Evolutionary conservation across 2,797 vertebrate species (phyloP).

Genomic region (Threskiornis aethiopicus): DNA sequence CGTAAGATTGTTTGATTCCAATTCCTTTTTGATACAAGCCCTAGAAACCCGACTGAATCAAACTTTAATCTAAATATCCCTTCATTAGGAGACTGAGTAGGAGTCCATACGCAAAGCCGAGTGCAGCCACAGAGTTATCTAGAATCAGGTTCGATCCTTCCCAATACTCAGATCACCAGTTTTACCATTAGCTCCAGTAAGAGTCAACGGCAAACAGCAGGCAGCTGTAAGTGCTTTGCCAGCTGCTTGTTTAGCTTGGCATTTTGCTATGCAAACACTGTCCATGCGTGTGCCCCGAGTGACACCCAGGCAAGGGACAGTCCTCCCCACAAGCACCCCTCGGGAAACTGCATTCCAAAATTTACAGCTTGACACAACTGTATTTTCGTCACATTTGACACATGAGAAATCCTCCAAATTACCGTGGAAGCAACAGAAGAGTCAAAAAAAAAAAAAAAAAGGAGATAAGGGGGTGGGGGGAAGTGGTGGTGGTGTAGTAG

Average conservation of each 20-base stretch:
- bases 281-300: accelerated
- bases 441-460: not conserved
- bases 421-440: not conserved
- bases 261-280: not conserved
- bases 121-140: not conserved
- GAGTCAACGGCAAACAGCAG: not conserved
- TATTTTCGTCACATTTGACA: not conserved
- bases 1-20: not conserved
- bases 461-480: not conserved
- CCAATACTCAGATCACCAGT: not conserved
- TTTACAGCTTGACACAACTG: not conserved
- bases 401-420: not conserved
- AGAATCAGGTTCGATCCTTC: not conserved
- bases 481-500: not conserved
- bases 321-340: not conserved
- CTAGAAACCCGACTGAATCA: not conserved
- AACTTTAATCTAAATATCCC: not conserved
- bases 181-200: not conserved
- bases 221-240: not conserved
- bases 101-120: not conserved
- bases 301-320: no score
- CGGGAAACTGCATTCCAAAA: not conserved
- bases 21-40: not conserved
- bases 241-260: not conserved
- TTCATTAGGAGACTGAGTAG: no score